Evolutionary conservation across 1,140 invertebrate species (phyloP).

Genomic region (Trachymyrmex septentrionalis): DNA sequence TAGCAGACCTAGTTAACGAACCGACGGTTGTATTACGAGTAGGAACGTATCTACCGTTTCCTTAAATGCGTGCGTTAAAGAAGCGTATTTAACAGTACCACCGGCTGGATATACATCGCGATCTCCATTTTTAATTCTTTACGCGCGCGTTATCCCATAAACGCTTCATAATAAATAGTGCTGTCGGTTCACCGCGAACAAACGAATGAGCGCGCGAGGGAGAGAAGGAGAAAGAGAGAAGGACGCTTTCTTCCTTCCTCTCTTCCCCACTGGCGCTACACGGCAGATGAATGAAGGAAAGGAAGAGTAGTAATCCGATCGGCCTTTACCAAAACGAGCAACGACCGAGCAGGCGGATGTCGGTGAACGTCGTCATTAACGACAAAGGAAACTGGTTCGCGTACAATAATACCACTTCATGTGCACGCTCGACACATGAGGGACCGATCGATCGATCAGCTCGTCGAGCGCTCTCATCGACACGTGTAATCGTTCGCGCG

Average conservation of each 20-base stretch:
- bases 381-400: constrained; percentile 64
- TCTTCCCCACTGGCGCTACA: constrained; percentile 11
- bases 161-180: constrained; percentile 52
- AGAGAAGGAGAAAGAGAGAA: constrained; percentile 1
- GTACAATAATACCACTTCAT: constrained; percentile 48
- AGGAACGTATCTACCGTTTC: background rate
- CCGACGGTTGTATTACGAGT: constrained; percentile 9
- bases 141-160: constrained; percentile 49
- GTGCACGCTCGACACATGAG: background rate
- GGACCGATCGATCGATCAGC: constrained; percentile 47
- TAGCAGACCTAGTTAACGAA: constrained; percentile 12
- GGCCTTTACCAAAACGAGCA: constrained; percentile 58
- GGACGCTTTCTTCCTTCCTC: background rate
- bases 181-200: constrained; percentile 30
- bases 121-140: constrained; percentile 54
- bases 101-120: constrained; percentile 27
- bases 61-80: constrained; percentile 33
- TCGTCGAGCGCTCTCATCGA: constrained; percentile 31
- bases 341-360: constrained; percentile 55
- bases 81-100: constrained; percentile 48
- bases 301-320: constrained; percentile 63
- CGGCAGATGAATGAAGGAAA: constrained; percentile 59
- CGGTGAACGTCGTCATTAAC: constrained; percentile 60
- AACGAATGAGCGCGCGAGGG: background rate
- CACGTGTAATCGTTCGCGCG: constrained; percentile 54